Evolutionary conservation across 1,140 invertebrate species (phyloP), one percentile per base, ranked within the genome.

Genomic region (Heliconius nattereri): DNA sequence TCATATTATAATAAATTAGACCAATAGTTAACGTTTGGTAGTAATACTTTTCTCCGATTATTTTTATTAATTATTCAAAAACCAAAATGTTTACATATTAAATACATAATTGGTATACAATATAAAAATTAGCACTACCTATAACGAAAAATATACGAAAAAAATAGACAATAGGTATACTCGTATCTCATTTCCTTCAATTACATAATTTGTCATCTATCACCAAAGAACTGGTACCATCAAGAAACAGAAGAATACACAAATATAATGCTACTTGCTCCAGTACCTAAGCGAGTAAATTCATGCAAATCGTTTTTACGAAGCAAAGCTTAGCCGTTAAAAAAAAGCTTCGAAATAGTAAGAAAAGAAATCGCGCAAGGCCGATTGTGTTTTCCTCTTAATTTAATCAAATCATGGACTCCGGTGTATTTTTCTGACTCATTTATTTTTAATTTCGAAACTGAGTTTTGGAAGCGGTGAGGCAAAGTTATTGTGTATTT

Each of bases 331-430:
- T 81, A 81, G 79, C 76, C 83, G 83, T 85, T 85, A 85, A 87
- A 88, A 66, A 88, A 90, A 87, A 86, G 87, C 88, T 91, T 91
- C 87, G 88, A 90, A 89, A 91, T 87, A 89, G 90, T 85, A 87
- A 82, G 79, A 86, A 84, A 86, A 76, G 81, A 84, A 76, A 70
- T 71, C 60, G n/a, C 75, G 60, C 75, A 40, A 60, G 60, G 60
- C 66, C 60, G 35, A 75, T 87, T 87, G 87, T 91, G 90, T 92
- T 93, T 93, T 91, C 88, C 89, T 90, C 85, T 89, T 90, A 89
- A 92, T 92, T 92, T 93, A 93, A 93, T 92, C 92, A 93, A 93
- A 93, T 92, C 89, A 86, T 85, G 88, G 89, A 89, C 80, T 87
- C 76, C 82, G 84, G 88, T 89, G 83, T 91, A 90, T 89, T 92